Conservation (phyloP, 2,797 vertebrate species). For the Emys orbicularis region DNA sequence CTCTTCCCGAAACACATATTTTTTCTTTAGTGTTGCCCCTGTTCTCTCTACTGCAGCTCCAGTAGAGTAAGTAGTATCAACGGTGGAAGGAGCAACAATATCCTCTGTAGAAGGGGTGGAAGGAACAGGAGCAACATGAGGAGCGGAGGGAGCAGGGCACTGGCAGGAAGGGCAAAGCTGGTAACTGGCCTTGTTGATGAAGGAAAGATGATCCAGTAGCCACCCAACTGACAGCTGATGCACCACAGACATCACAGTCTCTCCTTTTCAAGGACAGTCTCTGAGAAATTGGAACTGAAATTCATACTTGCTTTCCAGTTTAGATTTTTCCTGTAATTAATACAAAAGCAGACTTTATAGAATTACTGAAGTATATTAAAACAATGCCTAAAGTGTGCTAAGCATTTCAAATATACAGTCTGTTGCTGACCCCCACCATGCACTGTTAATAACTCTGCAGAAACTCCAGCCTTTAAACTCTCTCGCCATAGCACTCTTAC, state of each 20-base stretch:
- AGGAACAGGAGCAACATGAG: not conserved
- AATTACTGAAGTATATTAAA: not conserved
- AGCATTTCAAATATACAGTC: accelerated
- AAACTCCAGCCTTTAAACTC: accelerated
- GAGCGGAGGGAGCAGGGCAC: not conserved
- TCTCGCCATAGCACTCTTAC: accelerated
- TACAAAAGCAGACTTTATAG: not conserved
- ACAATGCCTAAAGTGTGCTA: not conserved
- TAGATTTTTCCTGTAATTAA: not conserved
- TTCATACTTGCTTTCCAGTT: accelerated
- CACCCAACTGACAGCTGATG: conserved; percentile 79
- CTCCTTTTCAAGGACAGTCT: not conserved
- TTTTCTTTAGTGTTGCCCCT: conserved; percentile 3
- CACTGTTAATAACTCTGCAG: not conserved
- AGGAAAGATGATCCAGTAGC: conserved; percentile 87
- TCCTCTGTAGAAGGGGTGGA: not conserved
- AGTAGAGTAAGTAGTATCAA: not conserved
- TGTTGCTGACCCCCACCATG: not conserved
- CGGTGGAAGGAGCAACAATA: not conserved
- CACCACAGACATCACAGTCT: conserved; percentile 84
- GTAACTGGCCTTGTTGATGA: conserved; percentile 83
- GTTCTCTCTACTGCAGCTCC: not conserved
- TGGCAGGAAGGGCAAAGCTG: conserved; percentile 61
- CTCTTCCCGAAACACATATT: conserved; percentile 82
- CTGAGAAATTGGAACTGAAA: not conserved